Percentiles rank a stretch among this genome's conserved stretches.
phyloP scores from a whole-genome alignment of 2,113 vertebrate species.

The Bujurquina vittata region DNA sequence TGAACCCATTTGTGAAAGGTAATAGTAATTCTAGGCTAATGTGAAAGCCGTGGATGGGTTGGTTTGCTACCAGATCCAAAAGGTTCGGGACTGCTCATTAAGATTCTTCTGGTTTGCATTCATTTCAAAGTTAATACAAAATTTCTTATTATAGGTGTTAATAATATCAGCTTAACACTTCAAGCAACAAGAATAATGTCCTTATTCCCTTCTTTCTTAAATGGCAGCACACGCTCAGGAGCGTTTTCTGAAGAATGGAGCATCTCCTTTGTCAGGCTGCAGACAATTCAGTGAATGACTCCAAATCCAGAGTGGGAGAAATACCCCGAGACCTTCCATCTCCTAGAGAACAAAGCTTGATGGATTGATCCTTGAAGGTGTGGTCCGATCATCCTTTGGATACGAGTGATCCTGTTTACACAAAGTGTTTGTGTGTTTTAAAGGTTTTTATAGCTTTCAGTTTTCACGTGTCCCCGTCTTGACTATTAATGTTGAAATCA shows the following conservation, averaged over 20 bases:
- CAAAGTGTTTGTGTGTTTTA: not conserved
- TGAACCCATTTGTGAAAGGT: not conserved
- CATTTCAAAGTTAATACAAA: not conserved
- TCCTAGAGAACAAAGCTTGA: not conserved
- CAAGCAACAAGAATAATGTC: not conserved
- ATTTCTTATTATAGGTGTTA: not conserved
- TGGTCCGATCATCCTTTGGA: not conserved
- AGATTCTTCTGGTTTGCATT: not conserved
- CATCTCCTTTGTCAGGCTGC: not conserved
- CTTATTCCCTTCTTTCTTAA: not conserved
- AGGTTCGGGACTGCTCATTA: not conserved
- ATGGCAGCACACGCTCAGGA: not conserved
- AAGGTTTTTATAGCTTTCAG: not conserved
- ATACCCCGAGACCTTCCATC: not conserved
- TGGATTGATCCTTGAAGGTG: not conserved
- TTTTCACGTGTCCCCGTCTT: not conserved
- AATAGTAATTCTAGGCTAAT: not conserved
- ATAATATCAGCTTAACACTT: not conserved
- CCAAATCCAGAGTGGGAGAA: not conserved
- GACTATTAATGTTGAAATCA: not conserved
- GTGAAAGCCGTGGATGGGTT: not conserved
- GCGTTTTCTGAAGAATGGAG: not conserved
- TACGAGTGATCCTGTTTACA: not conserved
- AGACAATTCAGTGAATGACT: too few species aligned
- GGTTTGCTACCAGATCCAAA: not conserved